Conservation (phyloP, 2,888 invertebrate species). For the Orthonychiurus folsomi region DNA sequence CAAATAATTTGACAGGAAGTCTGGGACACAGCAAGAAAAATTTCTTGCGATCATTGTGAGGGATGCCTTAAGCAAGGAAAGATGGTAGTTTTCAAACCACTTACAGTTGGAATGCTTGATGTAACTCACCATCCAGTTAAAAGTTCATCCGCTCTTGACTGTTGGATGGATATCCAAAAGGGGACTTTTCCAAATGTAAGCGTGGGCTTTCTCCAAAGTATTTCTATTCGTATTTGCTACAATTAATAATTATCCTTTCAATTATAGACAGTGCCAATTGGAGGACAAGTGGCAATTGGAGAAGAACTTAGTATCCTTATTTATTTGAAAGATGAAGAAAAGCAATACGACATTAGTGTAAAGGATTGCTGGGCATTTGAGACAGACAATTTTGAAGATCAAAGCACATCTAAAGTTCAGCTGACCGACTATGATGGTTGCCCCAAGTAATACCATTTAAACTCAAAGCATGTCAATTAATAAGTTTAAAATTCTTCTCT, state of each 20-base stretch:
- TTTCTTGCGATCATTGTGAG: conserved; percentile 47
- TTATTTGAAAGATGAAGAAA: conserved; percentile 57
- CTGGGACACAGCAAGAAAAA: conserved; percentile 58
- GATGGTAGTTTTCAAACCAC: conserved; percentile 50
- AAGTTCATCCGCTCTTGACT: conserved; percentile 55
- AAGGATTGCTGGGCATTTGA: conserved; percentile 67
- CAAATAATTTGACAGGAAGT: conserved; percentile 46
- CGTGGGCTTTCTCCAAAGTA: conserved; percentile 18
- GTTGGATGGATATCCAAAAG: conserved; percentile 68
- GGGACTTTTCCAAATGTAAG: conserved; percentile 61
- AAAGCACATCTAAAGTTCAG: conserved; percentile 54
- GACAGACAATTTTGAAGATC: conserved; percentile 53
- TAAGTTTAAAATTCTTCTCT: background rate
- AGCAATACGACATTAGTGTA: conserved; percentile 58
- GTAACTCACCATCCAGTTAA: conserved; percentile 57
- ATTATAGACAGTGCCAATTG: conserved; percentile 53
- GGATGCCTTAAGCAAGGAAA: conserved; percentile 31
- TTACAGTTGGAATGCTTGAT: conserved; percentile 60
- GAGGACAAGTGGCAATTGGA: conserved; percentile 58
- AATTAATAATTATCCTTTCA: background rate
- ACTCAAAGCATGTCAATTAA: background rate
- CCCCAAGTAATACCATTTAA: conserved; percentile 50
- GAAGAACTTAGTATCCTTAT: conserved; percentile 61
- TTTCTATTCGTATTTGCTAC: too few species aligned
- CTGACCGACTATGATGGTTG: conserved; percentile 60